phyloP scores from a whole-genome alignment of 1,140 invertebrate genomes.

The Lordiphosa collinella region DNA sequence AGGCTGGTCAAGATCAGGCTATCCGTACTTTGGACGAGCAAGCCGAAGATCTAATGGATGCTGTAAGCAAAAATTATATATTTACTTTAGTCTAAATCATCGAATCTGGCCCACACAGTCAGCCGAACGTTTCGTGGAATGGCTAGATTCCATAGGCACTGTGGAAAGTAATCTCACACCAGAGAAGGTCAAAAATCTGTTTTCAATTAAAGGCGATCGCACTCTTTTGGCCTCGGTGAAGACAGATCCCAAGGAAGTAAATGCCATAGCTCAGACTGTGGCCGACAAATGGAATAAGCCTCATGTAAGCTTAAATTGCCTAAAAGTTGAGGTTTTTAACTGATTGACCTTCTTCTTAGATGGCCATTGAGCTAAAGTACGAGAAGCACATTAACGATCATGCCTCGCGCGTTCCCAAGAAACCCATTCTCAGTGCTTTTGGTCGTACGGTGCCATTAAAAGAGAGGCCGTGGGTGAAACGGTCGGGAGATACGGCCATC shows the following conservation, averaged over 20 bases:
- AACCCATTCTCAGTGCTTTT: constrained; percentile 62
- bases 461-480: constrained; percentile 62
- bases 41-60: constrained; percentile 76
- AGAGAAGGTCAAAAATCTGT: constrained; percentile 67
- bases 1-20: constrained; percentile 35
- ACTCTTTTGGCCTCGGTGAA: constrained; percentile 64
- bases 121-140: constrained; percentile 70
- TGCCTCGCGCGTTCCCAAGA: constrained; percentile 32
- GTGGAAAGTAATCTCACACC: constrained; percentile 61
- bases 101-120: constrained; percentile 33
- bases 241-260: constrained; percentile 74
- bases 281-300: constrained; percentile 76
- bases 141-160: constrained; percentile 68
- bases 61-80: constrained; percentile 31
- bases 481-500: constrained; percentile 45
- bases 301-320: constrained; percentile 32
- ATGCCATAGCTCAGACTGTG: constrained; percentile 70
- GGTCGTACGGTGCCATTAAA: constrained; percentile 66
- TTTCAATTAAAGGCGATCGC: constrained; percentile 74
- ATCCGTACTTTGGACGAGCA: constrained; percentile 64
- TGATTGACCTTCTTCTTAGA: constrained; percentile 24
- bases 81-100: background rate
- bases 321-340: background rate
- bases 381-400: constrained; percentile 65
- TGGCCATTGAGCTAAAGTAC: constrained; percentile 74